A percentile compares a stretch with the other conserved stretches of the same genome.
Conservation (phyloP, 2,113 vertebrate species). For the Turdus rufiventris region DNA sequence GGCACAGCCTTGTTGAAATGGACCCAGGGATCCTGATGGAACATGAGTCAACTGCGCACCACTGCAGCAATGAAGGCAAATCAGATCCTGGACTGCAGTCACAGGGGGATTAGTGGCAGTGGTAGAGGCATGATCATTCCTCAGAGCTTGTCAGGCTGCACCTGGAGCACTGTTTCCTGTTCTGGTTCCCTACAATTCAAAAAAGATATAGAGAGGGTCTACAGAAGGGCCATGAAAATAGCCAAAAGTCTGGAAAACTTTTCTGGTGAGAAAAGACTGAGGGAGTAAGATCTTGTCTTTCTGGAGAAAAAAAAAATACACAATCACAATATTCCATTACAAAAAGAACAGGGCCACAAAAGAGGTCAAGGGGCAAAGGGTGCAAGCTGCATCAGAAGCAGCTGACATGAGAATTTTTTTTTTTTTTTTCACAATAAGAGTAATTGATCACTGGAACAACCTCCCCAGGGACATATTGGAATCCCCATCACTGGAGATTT, state of each 20-base stretch:
- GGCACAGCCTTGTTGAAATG: not conserved
- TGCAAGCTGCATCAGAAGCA: not conserved
- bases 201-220: not conserved
- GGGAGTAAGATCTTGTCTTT: not conserved
- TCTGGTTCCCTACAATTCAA: not conserved
- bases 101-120: not conserved
- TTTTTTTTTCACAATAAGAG: not conserved
- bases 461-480: not conserved
- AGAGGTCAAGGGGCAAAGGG: not conserved
- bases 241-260: not conserved
- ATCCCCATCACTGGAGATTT: not conserved
- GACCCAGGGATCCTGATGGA: not conserved
- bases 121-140: fast-evolving
- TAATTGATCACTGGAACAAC: not conserved
- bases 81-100: not conserved
- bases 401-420: not conserved
- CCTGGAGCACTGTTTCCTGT: not conserved
- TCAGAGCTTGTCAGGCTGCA: not conserved
- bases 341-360: not conserved
- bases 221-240: not conserved
- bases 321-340: not conserved
- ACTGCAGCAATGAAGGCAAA: not conserved
- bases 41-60: no score
- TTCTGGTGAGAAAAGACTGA: not conserved
- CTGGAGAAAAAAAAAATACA: not conserved